Percentiles rank a stretch among this genome's conserved stretches.
phyloP scores from a whole-genome alignment of 2,888 invertebrate species.

The Polymixis lichenea region DNA sequence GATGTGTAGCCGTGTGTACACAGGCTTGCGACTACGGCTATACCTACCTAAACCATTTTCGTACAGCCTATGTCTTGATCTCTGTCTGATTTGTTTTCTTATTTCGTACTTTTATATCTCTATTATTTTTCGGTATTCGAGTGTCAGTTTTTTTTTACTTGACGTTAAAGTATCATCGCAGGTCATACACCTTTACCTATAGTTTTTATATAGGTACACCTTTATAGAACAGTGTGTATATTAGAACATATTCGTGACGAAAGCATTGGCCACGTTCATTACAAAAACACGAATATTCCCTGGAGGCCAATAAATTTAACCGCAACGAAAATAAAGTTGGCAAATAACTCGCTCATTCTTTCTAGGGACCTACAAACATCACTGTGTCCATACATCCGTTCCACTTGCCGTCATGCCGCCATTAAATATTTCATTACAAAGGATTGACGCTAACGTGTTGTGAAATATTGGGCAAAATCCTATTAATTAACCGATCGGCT shows the following conservation, averaged over 20 bases:
- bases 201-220: not conserved
- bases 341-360: slow-evolving; percentile 32
- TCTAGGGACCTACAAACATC: slow-evolving; percentile 31
- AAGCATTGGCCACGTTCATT: not conserved
- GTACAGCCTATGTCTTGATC: no score
- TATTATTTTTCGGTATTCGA: no score
- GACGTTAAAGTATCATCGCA: not conserved
- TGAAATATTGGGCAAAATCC: slow-evolving; percentile 67
- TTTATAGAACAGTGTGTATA: not conserved
- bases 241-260: not conserved
- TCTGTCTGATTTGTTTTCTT: no score
- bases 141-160: no score
- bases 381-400: slow-evolving; percentile 61
- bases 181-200: not conserved
- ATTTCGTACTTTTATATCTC: no score
- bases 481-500: slow-evolving; percentile 66
- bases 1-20: no score
- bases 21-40: no score
- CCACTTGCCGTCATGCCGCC: slow-evolving; percentile 45
- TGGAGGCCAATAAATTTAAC: slow-evolving; percentile 3
- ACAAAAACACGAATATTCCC: slow-evolving; percentile 6
- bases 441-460: slow-evolving; percentile 60
- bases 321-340: slow-evolving; percentile 37
- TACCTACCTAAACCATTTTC: no score
- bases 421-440: slow-evolving; percentile 65